Evolutionary conservation across 2,888 invertebrate species (phyloP), one percentile per base, ranked within the genome.

Genomic region (Cheilosia impressa): DNA sequence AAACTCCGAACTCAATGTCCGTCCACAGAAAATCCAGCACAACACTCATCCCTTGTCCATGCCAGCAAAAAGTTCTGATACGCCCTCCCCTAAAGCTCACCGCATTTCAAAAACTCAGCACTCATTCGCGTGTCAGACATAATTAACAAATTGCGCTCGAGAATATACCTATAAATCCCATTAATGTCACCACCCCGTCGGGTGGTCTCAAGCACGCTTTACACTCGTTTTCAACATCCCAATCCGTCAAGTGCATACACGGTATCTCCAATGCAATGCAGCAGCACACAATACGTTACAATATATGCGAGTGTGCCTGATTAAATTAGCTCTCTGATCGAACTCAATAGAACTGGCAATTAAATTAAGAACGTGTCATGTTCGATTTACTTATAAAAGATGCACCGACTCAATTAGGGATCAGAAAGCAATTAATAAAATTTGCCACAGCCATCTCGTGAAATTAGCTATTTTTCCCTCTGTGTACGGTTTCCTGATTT

Each of bases 321-420:
- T 81, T 72, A 76, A 85, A 85, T 85, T 85, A 77, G 85, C 62
- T 68, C 81, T 63, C 52, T 71, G 76, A 81, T 81, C 81, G 77
- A 85, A 81, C 62, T 77, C 68, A 85, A 85, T 81, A 81, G 85
- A 77, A 81, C 77, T 85, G 85, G 77, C 81, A 85, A 85, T 85
- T 85, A 77, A 85, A 85, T 85, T 85, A 85, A 85, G 85, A 81
- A 81, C 81, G 85, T 85, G 85, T 81, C 85, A 85, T 85, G 85
- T 85, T 85, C 85, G 85, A 85, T 85, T 81, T 72, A 76, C 81
- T 66, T 68, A 81, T 81, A 85, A 85, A 66, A 81, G 76, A 85
- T 80, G 76, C 85, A 62, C 80, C 62, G 80, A 80, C 72, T 85
- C 71, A 85, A 85, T 85, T 85, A 72, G 68, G 81, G 85, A 81